phyloP scores from a whole-genome alignment of 1,140 invertebrate genomes.

The Caenorhabditis latens region DNA sequence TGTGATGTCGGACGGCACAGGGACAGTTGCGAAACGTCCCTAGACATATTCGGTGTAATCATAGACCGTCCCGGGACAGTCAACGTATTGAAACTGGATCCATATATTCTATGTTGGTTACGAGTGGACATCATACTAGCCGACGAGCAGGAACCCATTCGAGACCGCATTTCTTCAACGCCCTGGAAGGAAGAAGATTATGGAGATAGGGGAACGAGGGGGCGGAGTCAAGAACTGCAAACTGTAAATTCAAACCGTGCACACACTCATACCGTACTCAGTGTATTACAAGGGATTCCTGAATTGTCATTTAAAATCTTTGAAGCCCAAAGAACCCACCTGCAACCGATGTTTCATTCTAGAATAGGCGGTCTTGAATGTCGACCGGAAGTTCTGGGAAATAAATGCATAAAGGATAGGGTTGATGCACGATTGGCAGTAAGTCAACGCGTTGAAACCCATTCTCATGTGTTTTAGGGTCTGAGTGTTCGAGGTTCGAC shows the following conservation, averaged over 20 bases:
- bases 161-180: slow-evolving; percentile 62
- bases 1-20: slow-evolving; percentile 51
- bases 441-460: slow-evolving; percentile 78
- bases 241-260: background rate
- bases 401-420: slow-evolving; percentile 87
- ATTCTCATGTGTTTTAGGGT: slow-evolving; percentile 69
- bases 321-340: slow-evolving; percentile 5
- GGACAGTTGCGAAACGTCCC: slow-evolving; percentile 65
- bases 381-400: slow-evolving; percentile 85
- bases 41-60: slow-evolving; percentile 68
- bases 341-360: slow-evolving; percentile 66
- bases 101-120: slow-evolving; percentile 63
- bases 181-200: slow-evolving; percentile 9
- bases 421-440: slow-evolving; percentile 86
- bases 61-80: slow-evolving; percentile 63
- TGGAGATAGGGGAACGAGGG: background rate
- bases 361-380: slow-evolving; percentile 79
- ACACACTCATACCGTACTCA: background rate
- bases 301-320: background rate
- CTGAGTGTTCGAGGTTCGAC: slow-evolving; percentile 67
- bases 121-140: slow-evolving; percentile 63
- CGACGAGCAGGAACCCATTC: slow-evolving; percentile 64
- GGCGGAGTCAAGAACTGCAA: background rate
- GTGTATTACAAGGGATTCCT: slow-evolving; percentile 16
- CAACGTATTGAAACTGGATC: slow-evolving; percentile 60